Evolutionary conservation across 2,888 invertebrate species (phyloP).

Genomic region (Drosophila histrio): DNA sequence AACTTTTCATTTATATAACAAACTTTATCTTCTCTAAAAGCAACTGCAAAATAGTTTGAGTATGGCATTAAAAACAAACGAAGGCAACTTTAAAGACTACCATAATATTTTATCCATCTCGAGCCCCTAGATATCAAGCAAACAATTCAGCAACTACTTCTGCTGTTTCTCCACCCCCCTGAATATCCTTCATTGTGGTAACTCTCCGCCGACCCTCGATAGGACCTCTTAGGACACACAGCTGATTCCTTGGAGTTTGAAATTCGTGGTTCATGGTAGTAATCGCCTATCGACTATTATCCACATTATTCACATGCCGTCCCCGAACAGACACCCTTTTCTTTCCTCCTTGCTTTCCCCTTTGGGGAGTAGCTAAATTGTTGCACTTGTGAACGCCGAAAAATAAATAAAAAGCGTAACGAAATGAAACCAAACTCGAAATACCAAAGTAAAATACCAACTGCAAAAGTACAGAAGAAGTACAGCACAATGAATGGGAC

Average conservation of each 20-base stretch:
- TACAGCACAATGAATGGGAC: conserved; percentile 51
- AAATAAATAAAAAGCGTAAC: conserved; percentile 67
- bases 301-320: conserved; percentile 54
- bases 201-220: not conserved
- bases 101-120: conserved; percentile 45
- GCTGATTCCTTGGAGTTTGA: conserved; percentile 17
- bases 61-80: conserved; percentile 28
- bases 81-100: conserved; percentile 16
- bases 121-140: conserved; percentile 28
- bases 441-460: conserved; percentile 63
- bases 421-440: conserved; percentile 62
- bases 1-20: conserved; percentile 7
- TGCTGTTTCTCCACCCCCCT: not conserved
- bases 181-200: not conserved
- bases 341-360: not conserved
- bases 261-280: conserved; percentile 29
- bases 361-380: conserved; percentile 61
- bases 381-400: conserved; percentile 71
- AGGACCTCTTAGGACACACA: conserved; percentile 3
- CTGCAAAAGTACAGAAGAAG: conserved; percentile 51
- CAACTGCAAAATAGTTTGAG: conserved; percentile 32
- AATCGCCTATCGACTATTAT: conserved; percentile 63
- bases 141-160: conserved; percentile 33
- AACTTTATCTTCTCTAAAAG: conserved; percentile 16
- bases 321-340: not conserved